Base-by-base conservation (phyloP, 2,797 vertebrate species). In the Pantherophis vulpinus region DNA sequence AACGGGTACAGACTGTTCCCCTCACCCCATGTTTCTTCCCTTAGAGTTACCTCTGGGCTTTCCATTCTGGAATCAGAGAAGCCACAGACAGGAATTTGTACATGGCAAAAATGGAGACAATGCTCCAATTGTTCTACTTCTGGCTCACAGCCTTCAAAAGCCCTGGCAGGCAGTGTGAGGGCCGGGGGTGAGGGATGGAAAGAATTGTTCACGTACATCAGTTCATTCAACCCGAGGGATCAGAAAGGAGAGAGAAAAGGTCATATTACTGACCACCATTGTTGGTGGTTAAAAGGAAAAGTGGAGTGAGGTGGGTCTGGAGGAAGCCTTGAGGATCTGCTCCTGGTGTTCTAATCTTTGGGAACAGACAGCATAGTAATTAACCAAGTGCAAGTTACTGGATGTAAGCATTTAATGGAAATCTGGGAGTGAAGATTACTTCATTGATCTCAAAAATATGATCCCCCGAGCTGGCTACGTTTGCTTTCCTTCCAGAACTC, bases 131-230 rank as follows among this genome's bases (percentile, higher is more conserved):
- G 96, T 96, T 95, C 90, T 55, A 16, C 18, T 27, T 27, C 51
- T 20, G 1, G 66, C 93, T 58, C 86, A 83, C 37, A 27, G 70
- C 92, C 89, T 58, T 42, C 66, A 11, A 42, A 18, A 16, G 29
- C 54, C 14, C 23, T 96, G 95, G 95, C 94, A 91, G 74, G 10
- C 25, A 20, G 9, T 0, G 14, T 25, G 51, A 70, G 59, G 87
- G 27, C 79, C n/a, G 12, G 51, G 27, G 27, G 10, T 13, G 7
- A 10, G 11, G 42, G 4, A 2, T 25, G 58, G 58, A 86, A 61
- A 32, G 92, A 95, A 97, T 95, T 74, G 92, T 92, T 96, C 92
- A 54, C 96, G 95, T 94, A 94, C 94, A 93, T 93, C 94, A 93
- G 93, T 89, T 94, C 95, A 94, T 94, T 93, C 95, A 94, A 94